Conservation (phyloP, 2,888 invertebrate genomes). For the Drosophila greeni region DNA sequence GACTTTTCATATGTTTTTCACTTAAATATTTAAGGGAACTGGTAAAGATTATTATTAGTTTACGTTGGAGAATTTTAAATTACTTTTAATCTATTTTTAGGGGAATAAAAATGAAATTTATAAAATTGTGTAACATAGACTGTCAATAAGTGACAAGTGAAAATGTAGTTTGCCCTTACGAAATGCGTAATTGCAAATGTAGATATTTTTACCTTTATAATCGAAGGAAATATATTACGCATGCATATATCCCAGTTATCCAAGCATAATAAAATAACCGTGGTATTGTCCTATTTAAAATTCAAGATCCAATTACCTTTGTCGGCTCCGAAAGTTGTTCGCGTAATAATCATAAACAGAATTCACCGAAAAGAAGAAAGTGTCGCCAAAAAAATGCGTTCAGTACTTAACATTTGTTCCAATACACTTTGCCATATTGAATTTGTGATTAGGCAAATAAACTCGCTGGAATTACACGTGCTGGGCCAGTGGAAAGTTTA, state of each 20-base stretch:
- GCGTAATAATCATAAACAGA: conserved; percentile 49
- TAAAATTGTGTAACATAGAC: too few species aligned
- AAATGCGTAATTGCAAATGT: too few species aligned
- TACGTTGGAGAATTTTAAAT: not conserved
- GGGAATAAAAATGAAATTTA: too few species aligned
- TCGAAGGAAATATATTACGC: not conserved
- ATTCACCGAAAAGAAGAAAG: conserved; percentile 34
- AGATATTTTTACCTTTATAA: not conserved
- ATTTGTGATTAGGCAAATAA: conserved; percentile 74
- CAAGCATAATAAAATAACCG: not conserved
- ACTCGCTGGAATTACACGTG: conserved; percentile 66
- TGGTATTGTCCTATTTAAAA: conserved; percentile 48
- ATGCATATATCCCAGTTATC: not conserved
- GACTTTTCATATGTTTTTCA: conserved; percentile 6
- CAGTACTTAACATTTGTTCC: conserved; percentile 59
- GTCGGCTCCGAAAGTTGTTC: not conserved
- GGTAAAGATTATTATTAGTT: not conserved
- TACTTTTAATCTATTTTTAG: not conserved
- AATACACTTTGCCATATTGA: conserved; percentile 73
- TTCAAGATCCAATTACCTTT: conserved; percentile 59
- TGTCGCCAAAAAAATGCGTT: conserved; percentile 50
- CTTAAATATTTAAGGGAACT: conserved; percentile 42
- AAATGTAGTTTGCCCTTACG: not conserved
- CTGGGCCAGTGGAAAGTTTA: conserved; percentile 55
- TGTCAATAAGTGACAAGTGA: not conserved